phyloP scores from a whole-genome alignment of 2,888 invertebrate species.

The Chironomus riparius region DNA sequence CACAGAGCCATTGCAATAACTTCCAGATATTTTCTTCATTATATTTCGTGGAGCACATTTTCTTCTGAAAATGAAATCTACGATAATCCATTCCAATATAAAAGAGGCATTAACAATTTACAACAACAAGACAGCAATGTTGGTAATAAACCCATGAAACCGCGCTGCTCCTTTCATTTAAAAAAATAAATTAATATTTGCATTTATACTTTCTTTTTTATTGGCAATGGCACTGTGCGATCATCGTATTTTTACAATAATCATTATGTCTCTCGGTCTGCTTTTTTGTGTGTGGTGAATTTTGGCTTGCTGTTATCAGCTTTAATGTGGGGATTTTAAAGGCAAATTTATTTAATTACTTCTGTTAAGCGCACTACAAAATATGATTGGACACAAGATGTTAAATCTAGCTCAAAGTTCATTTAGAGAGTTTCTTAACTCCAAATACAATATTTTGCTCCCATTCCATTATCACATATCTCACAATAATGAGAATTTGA shows the following conservation, averaged over 20 bases:
- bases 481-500: too few relatives aligned
- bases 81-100: neutral
- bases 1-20: neutral
- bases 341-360: neutral
- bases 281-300: neutral
- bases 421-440: too few relatives aligned
- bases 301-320: neutral
- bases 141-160: neutral
- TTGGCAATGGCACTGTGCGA: slow-evolving; percentile 5
- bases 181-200: neutral
- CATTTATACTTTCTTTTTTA: slow-evolving; percentile 23
- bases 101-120: neutral
- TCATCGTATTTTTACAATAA: neutral
- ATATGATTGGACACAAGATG: neutral
- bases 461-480: too few relatives aligned
- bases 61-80: neutral
- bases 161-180: neutral
- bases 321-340: neutral
- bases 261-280: neutral
- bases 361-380: neutral
- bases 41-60: neutral
- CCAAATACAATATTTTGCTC: too few relatives aligned
- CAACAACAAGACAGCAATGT: neutral
- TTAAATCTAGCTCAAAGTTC: too few relatives aligned
- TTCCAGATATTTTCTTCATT: neutral